A percentile compares a stretch with the other conserved stretches of the same genome.
Evolutionary conservation across 30 jellyfish, hydroid and myxozoan species (phyloP).

Genomic region (Phacellophora camtschatica): DNA sequence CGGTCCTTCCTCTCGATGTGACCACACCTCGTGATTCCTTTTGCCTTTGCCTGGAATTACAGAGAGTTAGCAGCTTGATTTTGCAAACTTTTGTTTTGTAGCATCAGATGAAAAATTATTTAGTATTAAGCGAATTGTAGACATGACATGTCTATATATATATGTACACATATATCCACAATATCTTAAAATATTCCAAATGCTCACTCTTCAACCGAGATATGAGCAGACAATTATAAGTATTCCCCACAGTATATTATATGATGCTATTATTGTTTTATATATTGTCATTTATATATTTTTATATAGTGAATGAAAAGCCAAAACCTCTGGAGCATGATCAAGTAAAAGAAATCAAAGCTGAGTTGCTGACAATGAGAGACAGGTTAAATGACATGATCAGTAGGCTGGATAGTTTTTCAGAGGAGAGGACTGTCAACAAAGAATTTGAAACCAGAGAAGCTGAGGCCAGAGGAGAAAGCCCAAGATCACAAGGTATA

Average conservation of each 20-base stretch:
- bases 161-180: too few species aligned
- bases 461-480: slow-evolving; percentile 1
- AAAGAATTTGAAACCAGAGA: slow-evolving; percentile 40
- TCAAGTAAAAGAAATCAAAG: slow-evolving; percentile 86
- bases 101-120: too few species aligned
- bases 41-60: too few species aligned
- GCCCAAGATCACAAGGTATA: slow-evolving; percentile 8
- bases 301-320: slow-evolving; percentile 78
- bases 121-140: too few species aligned
- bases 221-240: too few species aligned
- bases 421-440: slow-evolving; percentile 44
- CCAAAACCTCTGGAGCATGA: slow-evolving; percentile 96
- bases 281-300: not conserved
- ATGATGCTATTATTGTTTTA: not conserved
- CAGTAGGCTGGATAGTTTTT: slow-evolving; percentile 64
- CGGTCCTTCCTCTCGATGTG: too few species aligned
- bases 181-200: too few species aligned
- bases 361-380: slow-evolving; percentile 79
- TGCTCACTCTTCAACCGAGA: too few species aligned
- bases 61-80: too few species aligned
- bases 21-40: too few species aligned
- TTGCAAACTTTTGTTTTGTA: too few species aligned
- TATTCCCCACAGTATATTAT: not conserved
- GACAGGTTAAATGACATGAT: slow-evolving; percentile 73
- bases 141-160: too few species aligned